These are phyloP conservation scores for Lepidochitona cinerea DNA, from an alignment of 2,888 invertebrate genomes.

Conservation along the genomic window DNA sequence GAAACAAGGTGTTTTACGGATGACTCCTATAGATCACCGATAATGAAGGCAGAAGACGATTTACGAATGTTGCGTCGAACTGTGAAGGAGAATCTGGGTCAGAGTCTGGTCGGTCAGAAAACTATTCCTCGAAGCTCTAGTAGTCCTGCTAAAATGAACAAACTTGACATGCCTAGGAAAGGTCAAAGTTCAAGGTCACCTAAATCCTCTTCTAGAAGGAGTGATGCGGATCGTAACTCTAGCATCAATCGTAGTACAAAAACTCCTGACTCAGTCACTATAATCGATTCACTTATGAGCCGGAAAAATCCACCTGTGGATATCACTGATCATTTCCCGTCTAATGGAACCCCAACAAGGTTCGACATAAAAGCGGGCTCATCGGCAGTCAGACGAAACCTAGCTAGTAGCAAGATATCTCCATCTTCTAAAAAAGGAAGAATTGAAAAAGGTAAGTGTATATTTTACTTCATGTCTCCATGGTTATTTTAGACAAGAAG, in stretches of 20 bases:
- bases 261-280: neutral
- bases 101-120: neutral
- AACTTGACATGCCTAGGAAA: too few species aligned
- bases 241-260: too few species aligned
- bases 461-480: too few species aligned
- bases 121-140: neutral
- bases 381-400: too few species aligned
- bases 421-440: neutral
- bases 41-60: slow-evolving; percentile 56
- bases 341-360: slow-evolving; percentile 31
- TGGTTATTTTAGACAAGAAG: too few species aligned
- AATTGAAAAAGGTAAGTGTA: too few species aligned
- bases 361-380: too few species aligned
- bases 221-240: too few species aligned
- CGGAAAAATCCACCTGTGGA: neutral
- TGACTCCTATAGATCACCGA: slow-evolving; percentile 36
- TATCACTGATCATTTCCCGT: neutral
- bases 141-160: neutral
- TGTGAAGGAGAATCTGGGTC: neutral
- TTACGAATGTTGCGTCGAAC: slow-evolving; percentile 45
- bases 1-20: neutral
- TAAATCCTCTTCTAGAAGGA: too few species aligned
- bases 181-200: too few species aligned
- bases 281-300: neutral
- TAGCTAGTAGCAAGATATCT: too few species aligned